These are phyloP conservation scores for Platyscapa corneri DNA, from an alignment of 1,140 invertebrate species.

Conservation along the genomic window DNA sequence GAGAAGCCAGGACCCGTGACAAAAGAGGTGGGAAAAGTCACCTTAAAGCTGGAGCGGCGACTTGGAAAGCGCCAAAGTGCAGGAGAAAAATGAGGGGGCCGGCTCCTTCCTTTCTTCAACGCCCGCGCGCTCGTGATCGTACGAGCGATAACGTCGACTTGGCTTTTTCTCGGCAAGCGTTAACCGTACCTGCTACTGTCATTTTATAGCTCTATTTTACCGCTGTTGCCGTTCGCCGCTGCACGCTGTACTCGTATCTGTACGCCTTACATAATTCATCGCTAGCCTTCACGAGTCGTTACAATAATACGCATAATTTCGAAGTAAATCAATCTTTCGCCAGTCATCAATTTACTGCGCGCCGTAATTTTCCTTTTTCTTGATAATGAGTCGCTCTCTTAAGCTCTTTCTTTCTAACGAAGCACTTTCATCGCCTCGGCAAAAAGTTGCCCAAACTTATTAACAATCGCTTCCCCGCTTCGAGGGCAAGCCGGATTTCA, in stretches of 20 bases:
- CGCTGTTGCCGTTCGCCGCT: neutral
- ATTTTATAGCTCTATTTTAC: slow-evolving; percentile 23
- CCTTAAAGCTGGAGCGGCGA: neutral
- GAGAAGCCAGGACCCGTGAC: neutral
- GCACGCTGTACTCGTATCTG: neutral
- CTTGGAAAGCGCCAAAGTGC: neutral
- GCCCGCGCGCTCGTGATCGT: neutral
- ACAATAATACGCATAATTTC: slow-evolving; percentile 10
- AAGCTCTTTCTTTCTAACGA: too few relatives aligned
- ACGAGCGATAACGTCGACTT: neutral
- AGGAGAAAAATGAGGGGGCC: neutral
- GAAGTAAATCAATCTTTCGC: neutral
- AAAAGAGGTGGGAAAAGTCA: slow-evolving; percentile 18
- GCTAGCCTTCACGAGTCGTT: neutral
- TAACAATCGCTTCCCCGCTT: too few relatives aligned
- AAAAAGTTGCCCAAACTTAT: too few relatives aligned
- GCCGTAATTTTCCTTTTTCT: neutral
- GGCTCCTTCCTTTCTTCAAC: neutral
- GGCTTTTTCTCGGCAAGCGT: neutral
- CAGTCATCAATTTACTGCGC: neutral
- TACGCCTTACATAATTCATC: neutral
- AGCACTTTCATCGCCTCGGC: too few relatives aligned
- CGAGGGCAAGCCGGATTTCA: too few relatives aligned
- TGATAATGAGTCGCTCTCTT: too few relatives aligned
- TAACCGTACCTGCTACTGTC: slow-evolving; percentile 14